Conservation (phyloP, 2,797 vertebrate genomes). For the Threskiornis aethiopicus region DNA sequence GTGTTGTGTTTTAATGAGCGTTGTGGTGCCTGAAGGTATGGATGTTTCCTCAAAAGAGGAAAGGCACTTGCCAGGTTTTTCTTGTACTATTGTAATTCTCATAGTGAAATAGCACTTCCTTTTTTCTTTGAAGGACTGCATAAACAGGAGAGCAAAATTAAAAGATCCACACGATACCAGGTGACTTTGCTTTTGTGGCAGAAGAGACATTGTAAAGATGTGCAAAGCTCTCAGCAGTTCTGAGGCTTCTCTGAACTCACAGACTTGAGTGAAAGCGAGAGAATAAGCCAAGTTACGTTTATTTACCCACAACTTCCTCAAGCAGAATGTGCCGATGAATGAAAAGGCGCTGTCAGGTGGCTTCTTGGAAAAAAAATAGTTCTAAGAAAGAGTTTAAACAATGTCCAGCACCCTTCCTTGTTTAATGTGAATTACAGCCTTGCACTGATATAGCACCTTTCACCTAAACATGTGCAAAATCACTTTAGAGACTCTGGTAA, state of each 20-base stretch:
- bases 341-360: neutral
- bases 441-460: constrained; percentile 3
- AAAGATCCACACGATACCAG: neutral
- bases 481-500: constrained; percentile 28
- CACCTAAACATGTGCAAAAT: constrained; percentile 35
- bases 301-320: neutral
- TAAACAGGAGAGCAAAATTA: neutral
- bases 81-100: neutral
- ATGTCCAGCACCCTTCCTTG: neutral
- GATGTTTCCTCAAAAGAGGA: neutral
- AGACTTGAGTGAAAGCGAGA: neutral
- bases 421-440: constrained; percentile 44
- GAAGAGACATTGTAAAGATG: neutral
- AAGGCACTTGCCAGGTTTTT: neutral
- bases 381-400: neutral
- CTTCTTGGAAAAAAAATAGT: neutral
- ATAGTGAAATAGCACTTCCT: neutral
- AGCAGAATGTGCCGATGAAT: neutral
- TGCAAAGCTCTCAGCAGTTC: neutral
- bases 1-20: neutral
- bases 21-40: neutral
- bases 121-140: neutral
- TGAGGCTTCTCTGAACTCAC: neutral
- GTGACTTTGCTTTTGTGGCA: neutral
- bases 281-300: neutral